Percentiles rank a stretch among this genome's conserved stretches.
phyloP scores from a whole-genome alignment of 2,797 vertebrate species.

The Danio tinwini region DNA sequence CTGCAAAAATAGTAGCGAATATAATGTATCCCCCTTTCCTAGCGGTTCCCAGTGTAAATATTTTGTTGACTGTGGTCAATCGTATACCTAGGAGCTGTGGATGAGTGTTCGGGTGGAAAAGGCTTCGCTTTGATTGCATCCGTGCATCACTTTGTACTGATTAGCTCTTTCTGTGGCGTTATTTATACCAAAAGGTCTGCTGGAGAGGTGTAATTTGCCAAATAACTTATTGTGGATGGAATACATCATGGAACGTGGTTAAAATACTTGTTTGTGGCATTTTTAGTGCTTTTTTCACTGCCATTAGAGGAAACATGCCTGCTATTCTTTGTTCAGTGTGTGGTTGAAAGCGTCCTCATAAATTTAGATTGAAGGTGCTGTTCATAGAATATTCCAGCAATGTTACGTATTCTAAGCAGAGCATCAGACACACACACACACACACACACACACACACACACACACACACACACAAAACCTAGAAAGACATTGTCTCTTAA shows the following conservation, averaged over 20 bases:
- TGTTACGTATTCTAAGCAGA: constrained; percentile 10
- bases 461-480: not conserved
- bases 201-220: constrained; percentile 4
- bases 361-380: constrained; percentile 49
- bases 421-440: not conserved
- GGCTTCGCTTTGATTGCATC: constrained; percentile 29
- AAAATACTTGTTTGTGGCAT: not conserved
- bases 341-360: constrained; percentile 46
- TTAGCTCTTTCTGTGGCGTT: constrained; percentile 11
- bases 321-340: constrained; percentile 34
- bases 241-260: not conserved
- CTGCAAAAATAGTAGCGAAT: constrained; percentile 46
- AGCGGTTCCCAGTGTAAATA: constrained; percentile 51
- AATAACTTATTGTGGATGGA: constrained; percentile 28
- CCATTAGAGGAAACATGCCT: constrained; percentile 3
- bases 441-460: no score
- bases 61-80: constrained; percentile 51
- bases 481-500: not conserved
- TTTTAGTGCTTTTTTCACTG: not conserved
- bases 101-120: constrained; percentile 18
- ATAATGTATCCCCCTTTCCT: constrained; percentile 1
- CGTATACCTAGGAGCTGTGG: constrained; percentile 37
- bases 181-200: constrained; percentile 9
- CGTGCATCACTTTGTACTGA: constrained; percentile 23
- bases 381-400: constrained; percentile 48